Percentiles rank a stretch among this genome's conserved stretches.
Conservation (phyloP, 2,113 vertebrate species). For the Toxotes chatareus region DNA sequence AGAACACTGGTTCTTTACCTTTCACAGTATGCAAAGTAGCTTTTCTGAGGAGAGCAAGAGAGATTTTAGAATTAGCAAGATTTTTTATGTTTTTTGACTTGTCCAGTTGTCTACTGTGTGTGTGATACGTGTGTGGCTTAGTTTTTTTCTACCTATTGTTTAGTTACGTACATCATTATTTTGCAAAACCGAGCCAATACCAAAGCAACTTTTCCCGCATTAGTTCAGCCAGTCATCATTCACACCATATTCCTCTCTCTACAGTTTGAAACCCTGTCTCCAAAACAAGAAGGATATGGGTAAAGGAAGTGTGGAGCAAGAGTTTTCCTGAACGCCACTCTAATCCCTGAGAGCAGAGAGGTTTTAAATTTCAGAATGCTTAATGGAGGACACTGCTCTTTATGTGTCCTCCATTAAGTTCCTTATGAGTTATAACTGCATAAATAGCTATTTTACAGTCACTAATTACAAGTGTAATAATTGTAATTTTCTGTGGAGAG, state of each 20-base stretch:
- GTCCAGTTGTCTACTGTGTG: constrained; percentile 31
- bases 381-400: neutral
- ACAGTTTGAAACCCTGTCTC: constrained; percentile 6
- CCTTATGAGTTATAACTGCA: constrained; percentile 2
- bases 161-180: constrained; percentile 22
- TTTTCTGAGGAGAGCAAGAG: constrained; percentile 57
- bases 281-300: neutral
- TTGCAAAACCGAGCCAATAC: constrained; percentile 52
- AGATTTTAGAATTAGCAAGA: constrained; percentile 51
- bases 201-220: constrained; percentile 59
- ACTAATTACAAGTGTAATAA: constrained; percentile 35
- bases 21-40: constrained; percentile 72
- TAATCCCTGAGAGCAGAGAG: constrained; percentile 1
- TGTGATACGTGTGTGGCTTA: constrained; percentile 50
- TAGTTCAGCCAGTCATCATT: constrained; percentile 14
- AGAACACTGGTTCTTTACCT: constrained; percentile 70
- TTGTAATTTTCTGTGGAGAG: constrained; percentile 22
- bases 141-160: constrained; percentile 25
- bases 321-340: neutral
- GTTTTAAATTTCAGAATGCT: neutral
- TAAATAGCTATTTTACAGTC: constrained; percentile 34
- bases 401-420: neutral
- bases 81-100: constrained; percentile 59
- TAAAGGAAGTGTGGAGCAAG: neutral
- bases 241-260: neutral